Conservation (phyloP, 2,797 vertebrate genomes). For the Chromobotia macracanthus region DNA sequence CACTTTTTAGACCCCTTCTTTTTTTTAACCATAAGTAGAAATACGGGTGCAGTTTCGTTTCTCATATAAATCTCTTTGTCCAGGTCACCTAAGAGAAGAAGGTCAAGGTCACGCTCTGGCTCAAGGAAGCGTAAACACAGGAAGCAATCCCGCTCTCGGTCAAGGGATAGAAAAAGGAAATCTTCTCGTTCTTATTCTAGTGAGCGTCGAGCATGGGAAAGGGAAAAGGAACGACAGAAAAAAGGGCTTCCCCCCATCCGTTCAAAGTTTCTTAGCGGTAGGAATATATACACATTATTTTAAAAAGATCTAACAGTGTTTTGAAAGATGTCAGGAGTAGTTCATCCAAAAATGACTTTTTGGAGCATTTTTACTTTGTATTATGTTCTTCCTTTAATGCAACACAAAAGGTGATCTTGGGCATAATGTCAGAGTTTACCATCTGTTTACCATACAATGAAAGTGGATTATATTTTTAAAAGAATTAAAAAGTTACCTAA, state of each 20-base stretch:
- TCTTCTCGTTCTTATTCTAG: constrained; percentile 95
- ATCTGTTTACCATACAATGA: too few species aligned
- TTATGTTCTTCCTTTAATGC: too few species aligned
- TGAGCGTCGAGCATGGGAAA: constrained; percentile 90
- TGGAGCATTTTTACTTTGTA: too few species aligned
- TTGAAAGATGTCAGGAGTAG: neutral
- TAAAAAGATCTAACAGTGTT: neutral
- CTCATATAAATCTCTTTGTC: neutral
- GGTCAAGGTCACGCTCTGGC: constrained; percentile 94
- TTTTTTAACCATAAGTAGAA: neutral
- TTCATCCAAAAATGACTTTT: too few species aligned
- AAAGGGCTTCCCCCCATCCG: constrained; percentile 94
- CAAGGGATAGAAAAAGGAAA: constrained; percentile 94
- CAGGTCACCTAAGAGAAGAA: constrained; percentile 93
- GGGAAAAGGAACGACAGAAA: constrained; percentile 96
- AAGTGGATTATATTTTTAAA: too few species aligned
- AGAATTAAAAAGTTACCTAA: too few species aligned
- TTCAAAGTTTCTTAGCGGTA: constrained; percentile 94
- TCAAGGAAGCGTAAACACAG: constrained; percentile 96
- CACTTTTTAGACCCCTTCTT: neutral
- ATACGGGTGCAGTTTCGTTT: too few species aligned
- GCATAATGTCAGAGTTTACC: too few species aligned
- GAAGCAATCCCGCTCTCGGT: constrained; percentile 92
- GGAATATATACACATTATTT: too few species aligned
- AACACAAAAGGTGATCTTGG: too few species aligned